A percentile compares a stretch with the other conserved stretches of the same genome.
These are phyloP conservation scores for Lottia scabra DNA, from an alignment of 2,888 invertebrate species.

Conservation along the genomic window DNA sequence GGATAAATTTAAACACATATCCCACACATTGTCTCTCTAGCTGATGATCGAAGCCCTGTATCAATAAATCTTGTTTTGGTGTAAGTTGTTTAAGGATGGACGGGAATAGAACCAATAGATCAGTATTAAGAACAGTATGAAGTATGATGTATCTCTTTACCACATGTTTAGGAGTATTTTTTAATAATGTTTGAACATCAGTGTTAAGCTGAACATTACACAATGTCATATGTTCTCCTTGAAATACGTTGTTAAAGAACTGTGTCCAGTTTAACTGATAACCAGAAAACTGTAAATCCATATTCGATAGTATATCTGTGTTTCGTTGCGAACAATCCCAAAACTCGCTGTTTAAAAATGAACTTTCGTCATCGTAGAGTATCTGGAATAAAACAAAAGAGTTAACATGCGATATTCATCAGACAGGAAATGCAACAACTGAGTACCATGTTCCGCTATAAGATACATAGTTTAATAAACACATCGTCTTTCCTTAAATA, in stretches of 20 bases:
- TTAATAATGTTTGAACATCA: constrained; percentile 32
- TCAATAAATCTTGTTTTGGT: constrained; percentile 5
- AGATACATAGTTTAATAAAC: too few species aligned
- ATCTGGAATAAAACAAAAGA: constrained; percentile 3
- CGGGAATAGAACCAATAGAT: constrained; percentile 38
- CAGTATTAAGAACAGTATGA: constrained; percentile 40
- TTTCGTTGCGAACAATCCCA: constrained; percentile 3
- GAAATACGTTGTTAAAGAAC: constrained; percentile 29
- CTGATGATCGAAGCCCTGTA: not conserved
- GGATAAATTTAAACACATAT: constrained; percentile 8
- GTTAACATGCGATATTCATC: not conserved
- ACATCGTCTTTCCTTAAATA: too few species aligned
- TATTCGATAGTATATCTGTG: constrained; percentile 3
- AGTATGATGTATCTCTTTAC: constrained; percentile 44
- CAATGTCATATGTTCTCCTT: constrained; percentile 16
- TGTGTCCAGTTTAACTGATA: constrained; percentile 35
- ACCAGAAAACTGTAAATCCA: constrained; percentile 22
- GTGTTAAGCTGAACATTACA: constrained; percentile 27
- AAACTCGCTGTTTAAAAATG: constrained; percentile 11
- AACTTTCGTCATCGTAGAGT: constrained; percentile 12
- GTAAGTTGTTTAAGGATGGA: constrained; percentile 17
- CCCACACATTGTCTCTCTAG: constrained; percentile 14
- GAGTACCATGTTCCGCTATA: too few species aligned
- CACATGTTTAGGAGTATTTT: constrained; percentile 30
- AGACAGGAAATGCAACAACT: too few species aligned